Evolutionary conservation across 2,888 invertebrate species (phyloP).

Genomic region (Cryptus armator): DNA sequence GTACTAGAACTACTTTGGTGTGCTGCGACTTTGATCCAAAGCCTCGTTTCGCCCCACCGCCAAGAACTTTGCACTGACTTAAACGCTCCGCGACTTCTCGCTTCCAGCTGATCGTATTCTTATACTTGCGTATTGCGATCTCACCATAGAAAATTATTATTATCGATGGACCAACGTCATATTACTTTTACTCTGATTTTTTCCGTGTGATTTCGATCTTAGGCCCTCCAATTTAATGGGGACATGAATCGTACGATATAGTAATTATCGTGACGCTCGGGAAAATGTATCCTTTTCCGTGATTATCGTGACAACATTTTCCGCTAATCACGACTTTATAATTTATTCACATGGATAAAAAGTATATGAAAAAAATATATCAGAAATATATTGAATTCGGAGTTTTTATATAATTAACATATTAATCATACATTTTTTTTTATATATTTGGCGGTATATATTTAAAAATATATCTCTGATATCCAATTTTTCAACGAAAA

Average conservation of each 20-base stretch:
- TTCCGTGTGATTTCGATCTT: neutral
- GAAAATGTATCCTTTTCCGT: too few species aligned
- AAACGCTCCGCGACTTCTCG: constrained; percentile 3
- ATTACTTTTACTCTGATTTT: neutral
- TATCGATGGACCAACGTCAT: neutral
- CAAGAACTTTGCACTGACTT: constrained; percentile 10
- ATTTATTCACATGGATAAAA: too few species aligned
- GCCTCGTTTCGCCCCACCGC: constrained; percentile 76
- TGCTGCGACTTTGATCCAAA: constrained; percentile 82
- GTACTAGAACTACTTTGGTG: constrained; percentile 83
- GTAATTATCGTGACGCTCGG: too few species aligned
- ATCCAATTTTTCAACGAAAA: too few species aligned
- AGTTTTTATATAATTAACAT: too few species aligned
- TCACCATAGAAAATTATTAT: neutral
- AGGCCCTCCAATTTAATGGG: neutral
- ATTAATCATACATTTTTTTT: neutral
- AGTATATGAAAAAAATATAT: too few species aligned
- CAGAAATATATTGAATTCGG: neutral
- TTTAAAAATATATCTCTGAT: too few species aligned
- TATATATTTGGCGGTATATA: neutral
- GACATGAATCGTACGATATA: too few species aligned
- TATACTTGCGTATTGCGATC: neutral
- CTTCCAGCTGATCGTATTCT: constrained; percentile 42
- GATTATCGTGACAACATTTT: too few species aligned
- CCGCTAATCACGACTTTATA: too few species aligned